phyloP scores from a whole-genome alignment of 64 coral and sea anemone genomes.

The Stichodactyla mertensii region DNA sequence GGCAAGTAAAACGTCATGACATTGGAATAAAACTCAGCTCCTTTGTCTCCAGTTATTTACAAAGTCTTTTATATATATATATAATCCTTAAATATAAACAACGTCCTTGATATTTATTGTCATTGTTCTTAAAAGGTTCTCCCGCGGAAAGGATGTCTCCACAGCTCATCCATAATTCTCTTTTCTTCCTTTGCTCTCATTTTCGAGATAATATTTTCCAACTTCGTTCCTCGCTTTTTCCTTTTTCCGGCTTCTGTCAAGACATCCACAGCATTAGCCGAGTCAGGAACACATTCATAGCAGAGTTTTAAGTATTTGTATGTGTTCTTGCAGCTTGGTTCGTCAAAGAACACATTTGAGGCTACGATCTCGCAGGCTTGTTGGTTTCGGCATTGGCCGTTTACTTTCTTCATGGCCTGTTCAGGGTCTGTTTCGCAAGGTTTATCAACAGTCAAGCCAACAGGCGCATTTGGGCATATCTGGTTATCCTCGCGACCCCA shows the following conservation, averaged over 20 bases:
- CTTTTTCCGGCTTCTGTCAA: slow-evolving; percentile 72
- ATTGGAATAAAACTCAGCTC: background rate
- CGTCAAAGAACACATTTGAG: slow-evolving; percentile 94
- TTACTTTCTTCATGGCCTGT: slow-evolving; percentile 75
- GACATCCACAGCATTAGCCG: slow-evolving; percentile 66
- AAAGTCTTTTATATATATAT: background rate
- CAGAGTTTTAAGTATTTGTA: slow-evolving; percentile 98
- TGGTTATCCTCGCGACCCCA: slow-evolving; percentile 95
- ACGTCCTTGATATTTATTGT: background rate
- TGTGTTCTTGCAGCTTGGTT: slow-evolving; percentile 88
- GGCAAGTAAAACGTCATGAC: background rate
- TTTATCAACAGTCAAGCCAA: slow-evolving; percentile 77
- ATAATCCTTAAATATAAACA: slow-evolving; percentile 12
- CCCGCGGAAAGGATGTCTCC: slow-evolving; percentile 62
- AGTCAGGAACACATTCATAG: slow-evolving; percentile 90
- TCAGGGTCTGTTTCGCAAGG: slow-evolving; percentile 77
- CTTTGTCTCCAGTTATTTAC: slow-evolving; percentile 5
- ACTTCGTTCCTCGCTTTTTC: slow-evolving; percentile 82
- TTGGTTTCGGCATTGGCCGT: slow-evolving; percentile 77
- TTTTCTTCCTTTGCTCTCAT: slow-evolving; percentile 65
- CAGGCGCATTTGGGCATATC: slow-evolving; percentile 80
- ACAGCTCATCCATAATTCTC: slow-evolving; percentile 69
- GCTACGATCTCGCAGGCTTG: slow-evolving; percentile 93
- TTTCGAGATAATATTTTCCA: slow-evolving; percentile 71
- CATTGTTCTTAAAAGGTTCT: slow-evolving; percentile 5